Evolutionary conservation across 1,140 invertebrate genomes (phyloP).

Genomic region (Eueides isabella): DNA sequence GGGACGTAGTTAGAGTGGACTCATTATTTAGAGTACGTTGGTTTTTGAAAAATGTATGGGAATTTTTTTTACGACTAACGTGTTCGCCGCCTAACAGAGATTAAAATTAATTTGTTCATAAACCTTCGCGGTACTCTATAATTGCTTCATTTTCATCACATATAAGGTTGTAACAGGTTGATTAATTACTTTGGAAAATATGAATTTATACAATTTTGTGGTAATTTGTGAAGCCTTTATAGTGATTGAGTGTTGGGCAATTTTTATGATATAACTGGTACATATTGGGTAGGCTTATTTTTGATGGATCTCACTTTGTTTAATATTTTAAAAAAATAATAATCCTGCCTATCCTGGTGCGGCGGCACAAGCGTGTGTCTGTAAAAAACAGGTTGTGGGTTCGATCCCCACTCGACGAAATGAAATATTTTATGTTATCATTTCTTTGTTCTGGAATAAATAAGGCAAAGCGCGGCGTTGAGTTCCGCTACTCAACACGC

Average conservation of each 20-base stretch:
- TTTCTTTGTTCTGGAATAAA: no score
- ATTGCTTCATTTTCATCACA: conserved; percentile 3
- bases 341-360: no score
- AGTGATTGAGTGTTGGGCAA: not conserved
- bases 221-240: not conserved
- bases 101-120: conserved; percentile 12
- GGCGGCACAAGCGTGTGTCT: no score
- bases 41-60: not conserved
- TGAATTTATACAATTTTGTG: not conserved
- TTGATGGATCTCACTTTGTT: no score
- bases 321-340: no score
- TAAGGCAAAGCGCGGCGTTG: no score
- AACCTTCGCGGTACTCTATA: not conserved
- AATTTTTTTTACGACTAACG: not conserved
- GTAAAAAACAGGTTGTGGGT: no score
- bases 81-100: not conserved
- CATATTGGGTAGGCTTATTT: no score
- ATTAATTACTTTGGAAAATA: not conserved
- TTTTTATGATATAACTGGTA: no score
- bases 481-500: no score
- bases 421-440: no score
- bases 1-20: not conserved
- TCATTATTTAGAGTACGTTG: not conserved
- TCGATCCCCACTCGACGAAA: no score
- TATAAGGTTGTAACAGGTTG: not conserved